These are phyloP conservation scores for Drosophila tristis DNA, from an alignment of 1,140 invertebrate genomes.

Conservation along the genomic window DNA sequence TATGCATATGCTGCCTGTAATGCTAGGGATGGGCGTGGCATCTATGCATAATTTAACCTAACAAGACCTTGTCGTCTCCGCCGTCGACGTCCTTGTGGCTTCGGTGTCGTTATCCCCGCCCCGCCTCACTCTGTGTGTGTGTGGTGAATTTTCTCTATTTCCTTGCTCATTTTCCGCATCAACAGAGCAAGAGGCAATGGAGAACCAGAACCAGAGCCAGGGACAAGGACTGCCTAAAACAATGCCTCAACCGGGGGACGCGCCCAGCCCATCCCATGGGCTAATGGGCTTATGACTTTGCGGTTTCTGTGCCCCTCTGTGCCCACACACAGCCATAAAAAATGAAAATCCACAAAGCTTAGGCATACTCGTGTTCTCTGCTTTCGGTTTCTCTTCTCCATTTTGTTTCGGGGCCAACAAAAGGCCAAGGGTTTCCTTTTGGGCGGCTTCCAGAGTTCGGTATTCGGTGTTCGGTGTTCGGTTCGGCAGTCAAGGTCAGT, in stretches of 20 bases:
- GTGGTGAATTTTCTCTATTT: constrained; percentile 56
- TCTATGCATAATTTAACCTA: constrained; percentile 81
- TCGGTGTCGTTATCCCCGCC: constrained; percentile 43
- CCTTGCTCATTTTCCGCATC: constrained; percentile 78
- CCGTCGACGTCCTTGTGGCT: constrained; percentile 56
- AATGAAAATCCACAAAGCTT: constrained; percentile 42
- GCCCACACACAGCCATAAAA: constrained; percentile 3
- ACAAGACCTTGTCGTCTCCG: constrained; percentile 67
- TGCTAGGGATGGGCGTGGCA: constrained; percentile 36
- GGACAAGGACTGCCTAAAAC: constrained; percentile 53
- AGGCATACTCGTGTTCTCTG: constrained; percentile 44
- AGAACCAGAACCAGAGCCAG: constrained; percentile 31
- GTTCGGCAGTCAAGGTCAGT: constrained; percentile 59
- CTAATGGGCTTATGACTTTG: constrained; percentile 80
- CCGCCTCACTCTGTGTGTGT: constrained; percentile 20
- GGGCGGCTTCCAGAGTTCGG: constrained; percentile 4
- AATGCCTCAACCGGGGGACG: constrained; percentile 33
- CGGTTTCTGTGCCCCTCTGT: constrained; percentile 51
- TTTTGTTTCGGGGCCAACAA: constrained; percentile 47
- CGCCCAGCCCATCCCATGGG: constrained; percentile 15
- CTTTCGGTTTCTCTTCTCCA: constrained; percentile 17
- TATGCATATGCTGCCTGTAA: constrained; percentile 17
- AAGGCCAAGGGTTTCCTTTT: constrained; percentile 56
- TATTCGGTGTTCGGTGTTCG: constrained; percentile 23
- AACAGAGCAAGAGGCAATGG: constrained; percentile 72